Evolutionary conservation across 2,113 vertebrate genomes (phyloP).

Genomic region (Anthoscopus minutus): DNA sequence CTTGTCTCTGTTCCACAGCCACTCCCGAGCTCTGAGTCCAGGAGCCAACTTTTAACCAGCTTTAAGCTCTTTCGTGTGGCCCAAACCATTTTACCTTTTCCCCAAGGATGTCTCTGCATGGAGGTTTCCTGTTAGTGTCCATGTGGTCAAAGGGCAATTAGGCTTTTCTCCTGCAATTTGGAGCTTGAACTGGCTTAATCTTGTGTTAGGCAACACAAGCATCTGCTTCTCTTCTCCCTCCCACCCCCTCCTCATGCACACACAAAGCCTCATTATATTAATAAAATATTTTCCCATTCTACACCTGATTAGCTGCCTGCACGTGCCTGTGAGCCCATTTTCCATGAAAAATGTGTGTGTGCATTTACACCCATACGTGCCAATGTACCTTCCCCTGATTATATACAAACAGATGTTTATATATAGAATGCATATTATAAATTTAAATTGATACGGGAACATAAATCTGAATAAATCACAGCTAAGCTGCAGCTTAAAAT

Average conservation of each 20-base stretch:
- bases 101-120: neutral
- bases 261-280: neutral
- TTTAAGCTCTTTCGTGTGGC: neutral
- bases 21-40: neutral
- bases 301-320: neutral
- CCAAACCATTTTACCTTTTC: neutral
- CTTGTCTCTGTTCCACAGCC: neutral
- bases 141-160: neutral
- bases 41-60: neutral
- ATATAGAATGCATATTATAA: constrained; percentile 16
- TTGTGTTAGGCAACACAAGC: neutral
- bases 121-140: neutral
- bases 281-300: neutral
- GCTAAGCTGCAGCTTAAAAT: constrained; percentile 70
- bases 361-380: neutral
- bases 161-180: neutral
- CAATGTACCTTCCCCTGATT: neutral
- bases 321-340: neutral
- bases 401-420: constrained; percentile 16
- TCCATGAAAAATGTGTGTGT: neutral
- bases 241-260: neutral
- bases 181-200: neutral
- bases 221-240: constrained; percentile 16
- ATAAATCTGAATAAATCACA: constrained; percentile 59
- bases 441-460: constrained; percentile 37